Evolutionary conservation across 2,113 vertebrate genomes (phyloP), one percentile per base, ranked within the genome.

Genomic region (Crotalus helleri): DNA sequence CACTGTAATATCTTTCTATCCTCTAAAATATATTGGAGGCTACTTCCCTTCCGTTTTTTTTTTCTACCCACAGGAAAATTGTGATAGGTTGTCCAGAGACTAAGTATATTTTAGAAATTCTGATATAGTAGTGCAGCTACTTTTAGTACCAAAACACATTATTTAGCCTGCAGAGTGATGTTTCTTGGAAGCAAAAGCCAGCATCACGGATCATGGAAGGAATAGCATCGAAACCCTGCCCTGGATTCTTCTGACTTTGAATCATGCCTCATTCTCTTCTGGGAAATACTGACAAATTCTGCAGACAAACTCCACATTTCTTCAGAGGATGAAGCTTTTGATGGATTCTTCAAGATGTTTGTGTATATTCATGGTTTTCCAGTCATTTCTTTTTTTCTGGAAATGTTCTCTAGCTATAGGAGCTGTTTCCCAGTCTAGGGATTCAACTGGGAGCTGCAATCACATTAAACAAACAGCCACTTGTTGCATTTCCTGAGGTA

Each of bases 71-170:
- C 61, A 85, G 15, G 0, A 59, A 12, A 9, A 58, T 23, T 51
- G 2, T 55, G 0, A 0, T 86, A 19, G 55, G 26, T 49, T 55
- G 11, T 21, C 10, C 0, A 87, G 58, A 46, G 17, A 91, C 55
- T 58, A 29, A 51, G 89, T 81, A 6, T n/a, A 15, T 29, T n/a
- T 81, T 26, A 55, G 69, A 54, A 85, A 55, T 44, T 46, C 61
- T 5, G 23, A 59, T 26, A 19, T 57, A 81, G 0, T 15, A 23
- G 0, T 0, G 0, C 26, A 85, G 46, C 4, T 87, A 88, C 90
- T n/a, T 55, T 21, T 0, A 0, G 85, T 39, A 51, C 88, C 51
- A 54, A 93, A 21, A 93, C 24, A 1, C 5, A n/a, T 24, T 6
- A 44, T 0, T 74, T 86, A 15, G 39, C n/a, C 33, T 44, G 74